These are phyloP conservation scores for Vulpes vulpes DNA, from an alignment of 2,113 vertebrate species.

Conservation along the genomic window DNA sequence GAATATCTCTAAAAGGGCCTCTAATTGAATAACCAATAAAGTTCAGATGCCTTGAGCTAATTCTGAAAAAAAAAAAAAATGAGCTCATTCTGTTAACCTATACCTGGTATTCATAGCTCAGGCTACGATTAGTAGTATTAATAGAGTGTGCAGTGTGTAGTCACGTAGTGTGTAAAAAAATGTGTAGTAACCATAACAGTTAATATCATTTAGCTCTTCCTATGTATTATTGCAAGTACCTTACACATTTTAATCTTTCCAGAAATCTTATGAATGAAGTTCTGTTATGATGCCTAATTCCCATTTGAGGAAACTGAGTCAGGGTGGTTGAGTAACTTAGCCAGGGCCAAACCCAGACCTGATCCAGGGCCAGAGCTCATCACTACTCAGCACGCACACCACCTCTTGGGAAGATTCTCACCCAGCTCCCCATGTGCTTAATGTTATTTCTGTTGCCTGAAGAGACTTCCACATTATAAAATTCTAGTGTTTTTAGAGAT, in stretches of 20 bases:
- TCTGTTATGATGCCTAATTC: background rate
- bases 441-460: background rate
- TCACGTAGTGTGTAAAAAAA: background rate
- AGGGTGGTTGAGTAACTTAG: background rate
- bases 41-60: background rate
- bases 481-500: background rate
- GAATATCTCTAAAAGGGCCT: background rate
- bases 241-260: background rate
- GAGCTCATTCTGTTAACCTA: background rate
- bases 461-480: background rate
- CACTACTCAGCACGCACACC: background rate
- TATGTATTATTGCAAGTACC: background rate
- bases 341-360: background rate
- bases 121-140: background rate
- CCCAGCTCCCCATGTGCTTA: background rate
- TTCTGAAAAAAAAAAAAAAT: background rate
- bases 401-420: background rate
- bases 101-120: background rate
- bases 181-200: background rate
- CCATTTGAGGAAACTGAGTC: conserved; percentile 1
- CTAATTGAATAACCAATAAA: background rate
- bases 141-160: background rate
- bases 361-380: background rate
- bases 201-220: background rate
- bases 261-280: background rate